phyloP scores from a whole-genome alignment of 2,888 invertebrate species.

The Eupithecia centaureata region DNA sequence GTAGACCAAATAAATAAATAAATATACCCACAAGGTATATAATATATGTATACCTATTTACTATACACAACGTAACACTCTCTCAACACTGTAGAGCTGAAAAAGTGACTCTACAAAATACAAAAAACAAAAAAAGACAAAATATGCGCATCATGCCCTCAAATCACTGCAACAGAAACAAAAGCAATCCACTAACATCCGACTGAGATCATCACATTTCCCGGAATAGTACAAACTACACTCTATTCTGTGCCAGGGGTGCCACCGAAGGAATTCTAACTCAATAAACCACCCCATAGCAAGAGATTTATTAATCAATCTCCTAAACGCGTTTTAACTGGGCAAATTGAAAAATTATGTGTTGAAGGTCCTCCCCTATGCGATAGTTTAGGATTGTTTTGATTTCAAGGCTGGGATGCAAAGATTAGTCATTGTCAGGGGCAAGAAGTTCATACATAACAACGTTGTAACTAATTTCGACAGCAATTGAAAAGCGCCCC shows the following conservation, averaged over 20 bases:
- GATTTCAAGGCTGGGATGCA: slow-evolving; percentile 20
- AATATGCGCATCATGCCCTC: background rate
- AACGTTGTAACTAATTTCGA: too few species aligned
- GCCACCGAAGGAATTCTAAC: slow-evolving; percentile 59
- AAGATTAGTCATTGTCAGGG: slow-evolving; percentile 19
- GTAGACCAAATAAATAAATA: too few species aligned
- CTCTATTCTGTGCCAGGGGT: slow-evolving; percentile 32
- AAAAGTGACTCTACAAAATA: background rate
- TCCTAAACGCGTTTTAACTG: slow-evolving; percentile 77
- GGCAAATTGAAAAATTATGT: slow-evolving; percentile 79
- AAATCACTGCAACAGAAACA: slow-evolving; percentile 16
- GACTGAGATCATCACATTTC: slow-evolving; percentile 44
- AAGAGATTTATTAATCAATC: slow-evolving; percentile 82
- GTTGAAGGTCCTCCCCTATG: slow-evolving; percentile 54
- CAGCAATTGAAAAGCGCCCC: background rate
- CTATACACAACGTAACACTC: too few species aligned
- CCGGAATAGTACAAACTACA: slow-evolving; percentile 29
- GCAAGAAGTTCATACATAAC: background rate
- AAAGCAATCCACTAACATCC: slow-evolving; percentile 19
- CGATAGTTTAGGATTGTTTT: slow-evolving; percentile 42
- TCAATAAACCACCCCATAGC: slow-evolving; percentile 68
- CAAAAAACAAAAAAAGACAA: background rate
- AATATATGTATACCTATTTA: too few species aligned
- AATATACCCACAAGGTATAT: too few species aligned
- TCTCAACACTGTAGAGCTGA: too few species aligned